Evolutionary conservation across 2,888 invertebrate species (phyloP).

Genomic region (Hypomecis atomaria): DNA sequence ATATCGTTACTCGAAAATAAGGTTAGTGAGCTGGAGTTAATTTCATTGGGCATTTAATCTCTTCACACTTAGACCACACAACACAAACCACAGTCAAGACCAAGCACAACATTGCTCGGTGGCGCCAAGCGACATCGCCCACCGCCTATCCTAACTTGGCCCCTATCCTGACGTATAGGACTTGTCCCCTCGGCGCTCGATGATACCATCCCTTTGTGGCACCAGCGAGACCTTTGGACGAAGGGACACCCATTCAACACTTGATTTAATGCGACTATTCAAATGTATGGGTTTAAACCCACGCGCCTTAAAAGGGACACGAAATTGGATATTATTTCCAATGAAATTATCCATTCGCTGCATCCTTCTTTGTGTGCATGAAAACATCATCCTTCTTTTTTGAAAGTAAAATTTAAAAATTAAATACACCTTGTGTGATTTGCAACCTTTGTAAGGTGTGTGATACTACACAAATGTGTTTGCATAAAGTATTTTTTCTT

Average conservation of each 20-base stretch:
- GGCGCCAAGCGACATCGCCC: conserved; percentile 58
- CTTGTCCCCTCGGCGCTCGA: conserved; percentile 17
- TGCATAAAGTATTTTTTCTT: too few species aligned
- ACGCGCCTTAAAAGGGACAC: conserved; percentile 23
- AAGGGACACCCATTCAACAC: conserved; percentile 46
- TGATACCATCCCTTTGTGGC: conserved; percentile 37
- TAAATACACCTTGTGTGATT: too few species aligned
- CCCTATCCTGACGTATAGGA: conserved; percentile 30
- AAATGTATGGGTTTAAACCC: conserved; percentile 35
- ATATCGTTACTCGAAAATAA: too few species aligned
- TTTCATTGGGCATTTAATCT: neutral
- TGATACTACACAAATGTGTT: too few species aligned
- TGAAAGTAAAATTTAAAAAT: too few species aligned
- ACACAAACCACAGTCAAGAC: neutral
- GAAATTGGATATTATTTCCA: conserved; percentile 27
- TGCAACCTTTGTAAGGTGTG: too few species aligned
- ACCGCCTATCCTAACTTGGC: conserved; percentile 43
- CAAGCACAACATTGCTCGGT: conserved; percentile 40
- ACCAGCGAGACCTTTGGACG: conserved; percentile 24
- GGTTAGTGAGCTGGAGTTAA: too few species aligned
- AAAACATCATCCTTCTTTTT: too few species aligned
- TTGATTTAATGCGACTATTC: conserved; percentile 52
- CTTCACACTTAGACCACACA: conserved; percentile 15
- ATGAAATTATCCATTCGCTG: conserved; percentile 26
- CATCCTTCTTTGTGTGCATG: too few species aligned